Conservation (phyloP, 2,888 invertebrate species). For the Perizoma flavofasciatum region DNA sequence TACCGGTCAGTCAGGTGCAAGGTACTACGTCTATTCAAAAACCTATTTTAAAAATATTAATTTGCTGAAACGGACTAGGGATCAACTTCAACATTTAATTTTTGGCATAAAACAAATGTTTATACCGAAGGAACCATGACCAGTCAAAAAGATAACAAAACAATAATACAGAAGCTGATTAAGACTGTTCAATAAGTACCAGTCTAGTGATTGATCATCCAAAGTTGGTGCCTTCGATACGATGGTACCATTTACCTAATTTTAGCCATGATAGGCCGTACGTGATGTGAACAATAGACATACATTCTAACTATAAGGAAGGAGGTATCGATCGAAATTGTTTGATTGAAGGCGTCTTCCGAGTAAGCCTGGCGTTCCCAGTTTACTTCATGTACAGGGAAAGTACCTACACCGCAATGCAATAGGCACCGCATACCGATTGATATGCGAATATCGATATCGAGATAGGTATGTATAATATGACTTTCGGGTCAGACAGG, state of each 20-base stretch:
- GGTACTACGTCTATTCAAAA: too few relatives aligned
- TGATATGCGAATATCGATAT: neutral
- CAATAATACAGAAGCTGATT: constrained; percentile 7
- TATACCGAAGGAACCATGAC: neutral
- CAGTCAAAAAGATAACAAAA: constrained; percentile 4
- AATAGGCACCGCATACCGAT: too few relatives aligned
- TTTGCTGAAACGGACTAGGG: too few relatives aligned
- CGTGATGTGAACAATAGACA: constrained; percentile 25
- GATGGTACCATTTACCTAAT: constrained; percentile 72
- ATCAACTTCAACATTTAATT: too few relatives aligned
- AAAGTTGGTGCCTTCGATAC: constrained; percentile 64
- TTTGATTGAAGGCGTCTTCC: neutral
- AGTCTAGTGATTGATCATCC: constrained; percentile 80
- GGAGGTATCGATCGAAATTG: neutral
- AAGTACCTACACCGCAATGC: too few relatives aligned
- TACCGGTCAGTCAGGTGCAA: too few relatives aligned
- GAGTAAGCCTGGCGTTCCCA: neutral
- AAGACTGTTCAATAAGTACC: constrained; percentile 76
- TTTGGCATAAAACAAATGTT: too few relatives aligned
- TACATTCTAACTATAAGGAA: constrained; percentile 10
- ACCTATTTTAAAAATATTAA: too few relatives aligned
- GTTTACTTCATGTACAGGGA: too few relatives aligned
- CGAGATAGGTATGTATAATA: neutral
- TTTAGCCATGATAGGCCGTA: constrained; percentile 25
- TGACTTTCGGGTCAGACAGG: too few relatives aligned